phyloP scores from a whole-genome alignment of 2,113 vertebrate species.

The Origma solitaria region DNA sequence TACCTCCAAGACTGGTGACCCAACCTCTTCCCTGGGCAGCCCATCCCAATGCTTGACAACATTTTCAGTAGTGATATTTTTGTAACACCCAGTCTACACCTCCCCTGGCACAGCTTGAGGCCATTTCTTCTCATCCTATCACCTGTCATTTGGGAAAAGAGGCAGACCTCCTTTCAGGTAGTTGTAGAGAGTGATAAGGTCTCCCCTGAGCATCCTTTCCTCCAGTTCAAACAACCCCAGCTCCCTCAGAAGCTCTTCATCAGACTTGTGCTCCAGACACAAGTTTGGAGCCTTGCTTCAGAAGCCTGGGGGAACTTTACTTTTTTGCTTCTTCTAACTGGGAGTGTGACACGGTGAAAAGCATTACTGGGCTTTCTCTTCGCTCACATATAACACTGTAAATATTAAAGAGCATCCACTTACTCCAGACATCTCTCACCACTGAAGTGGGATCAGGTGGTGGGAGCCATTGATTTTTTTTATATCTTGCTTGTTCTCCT shows the following conservation, averaged over 20 bases:
- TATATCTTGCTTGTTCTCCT: neutral
- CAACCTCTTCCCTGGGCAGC: neutral
- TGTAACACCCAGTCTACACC: neutral
- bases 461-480: neutral
- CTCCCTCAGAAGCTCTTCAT: neutral
- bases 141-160: neutral
- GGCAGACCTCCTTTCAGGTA: neutral
- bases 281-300: neutral
- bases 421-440: neutral
- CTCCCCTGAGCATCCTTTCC: neutral
- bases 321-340: neutral
- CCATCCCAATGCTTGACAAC: neutral
- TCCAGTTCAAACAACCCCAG: neutral
- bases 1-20: neutral
- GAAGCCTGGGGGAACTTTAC: neutral
- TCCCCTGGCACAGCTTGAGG: neutral
- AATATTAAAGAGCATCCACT: neutral
- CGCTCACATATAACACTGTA: neutral
- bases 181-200: neutral
- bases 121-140: neutral
- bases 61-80: neutral
- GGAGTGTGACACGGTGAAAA: neutral
- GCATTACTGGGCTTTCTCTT: neutral
- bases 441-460: neutral
- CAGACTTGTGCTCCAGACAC: neutral